Evolutionary conservation across 2,888 invertebrate species (phyloP).

Genomic region (Ernsta delagoae): DNA sequence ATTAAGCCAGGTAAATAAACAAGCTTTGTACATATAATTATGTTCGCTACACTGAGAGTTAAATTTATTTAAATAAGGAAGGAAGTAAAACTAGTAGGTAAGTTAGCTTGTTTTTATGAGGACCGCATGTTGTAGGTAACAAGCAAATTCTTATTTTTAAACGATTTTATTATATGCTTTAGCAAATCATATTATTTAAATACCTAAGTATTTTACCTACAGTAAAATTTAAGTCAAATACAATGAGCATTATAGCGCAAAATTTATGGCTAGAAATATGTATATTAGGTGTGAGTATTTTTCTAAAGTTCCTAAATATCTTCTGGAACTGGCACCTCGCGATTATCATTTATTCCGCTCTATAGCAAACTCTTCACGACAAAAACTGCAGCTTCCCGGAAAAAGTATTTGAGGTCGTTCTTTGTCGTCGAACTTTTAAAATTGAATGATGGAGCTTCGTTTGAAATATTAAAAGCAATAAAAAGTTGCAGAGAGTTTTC

Average conservation of each 20-base stretch:
- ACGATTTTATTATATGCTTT: no score
- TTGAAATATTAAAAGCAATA: conserved; percentile 20
- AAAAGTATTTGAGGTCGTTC: conserved; percentile 29
- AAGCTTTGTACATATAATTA: conserved; percentile 17
- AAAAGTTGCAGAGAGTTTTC: conserved; percentile 14
- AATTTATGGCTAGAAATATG: background rate
- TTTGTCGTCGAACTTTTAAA: conserved; percentile 30
- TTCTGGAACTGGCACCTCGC: conserved; percentile 28
- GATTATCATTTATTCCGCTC: conserved; percentile 36
- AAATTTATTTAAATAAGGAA: background rate
- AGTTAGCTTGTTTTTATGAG: no score
- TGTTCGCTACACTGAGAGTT: background rate
- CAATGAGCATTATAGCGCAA: no score
- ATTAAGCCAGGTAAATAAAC: conserved; percentile 30
- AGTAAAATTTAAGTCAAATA: no score
- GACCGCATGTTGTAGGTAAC: no score
- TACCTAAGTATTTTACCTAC: no score
- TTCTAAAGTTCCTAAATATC: conserved; percentile 26
- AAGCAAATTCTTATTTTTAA: no score
- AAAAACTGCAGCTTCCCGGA: conserved; percentile 33
- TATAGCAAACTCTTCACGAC: conserved; percentile 25
- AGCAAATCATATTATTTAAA: no score
- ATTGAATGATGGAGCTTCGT: conserved; percentile 26
- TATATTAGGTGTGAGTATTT: conserved; percentile 10
- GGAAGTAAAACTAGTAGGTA: background rate